Conservation (phyloP, 2,797 vertebrate species). For the Gambusia yucatana region DNA sequence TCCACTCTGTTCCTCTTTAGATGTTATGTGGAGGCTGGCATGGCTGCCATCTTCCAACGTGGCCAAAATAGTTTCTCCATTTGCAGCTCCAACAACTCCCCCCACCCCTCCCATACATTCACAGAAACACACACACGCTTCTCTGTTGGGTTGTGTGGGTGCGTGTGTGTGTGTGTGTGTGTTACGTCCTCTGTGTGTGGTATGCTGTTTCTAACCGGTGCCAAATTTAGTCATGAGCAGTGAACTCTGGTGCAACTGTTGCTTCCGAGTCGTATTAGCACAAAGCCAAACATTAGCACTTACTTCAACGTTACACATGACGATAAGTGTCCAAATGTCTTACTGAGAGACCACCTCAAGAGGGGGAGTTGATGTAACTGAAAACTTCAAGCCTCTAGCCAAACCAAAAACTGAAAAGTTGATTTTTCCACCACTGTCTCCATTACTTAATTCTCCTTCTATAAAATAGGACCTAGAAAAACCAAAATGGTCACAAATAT, state of each 20-base stretch:
- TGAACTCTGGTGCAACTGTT: conserved; percentile 57
- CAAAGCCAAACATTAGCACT: conserved; percentile 35
- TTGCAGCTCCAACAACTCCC: conserved; percentile 71
- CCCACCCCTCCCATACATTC: conserved; percentile 11
- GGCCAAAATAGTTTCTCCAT: conserved; percentile 82
- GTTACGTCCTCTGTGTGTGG: conserved; percentile 46
- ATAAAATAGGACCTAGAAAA: conserved; percentile 30
- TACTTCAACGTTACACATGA: conserved; percentile 24
- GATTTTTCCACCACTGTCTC: conserved; percentile 51
- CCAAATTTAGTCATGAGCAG: conserved; percentile 77
- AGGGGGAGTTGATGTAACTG: conserved; percentile 22
- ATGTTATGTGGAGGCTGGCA: conserved; percentile 57
- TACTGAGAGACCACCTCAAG: not conserved
- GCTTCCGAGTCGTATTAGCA: conserved; percentile 48
- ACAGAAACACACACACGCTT: conserved; percentile 16
- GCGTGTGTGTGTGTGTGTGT: not conserved
- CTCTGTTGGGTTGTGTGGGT: not conserved
- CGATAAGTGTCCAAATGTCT: not conserved
- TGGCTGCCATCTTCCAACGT: conserved; percentile 71
- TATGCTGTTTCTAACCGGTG: conserved; percentile 69
- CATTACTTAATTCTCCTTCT: conserved; percentile 14
- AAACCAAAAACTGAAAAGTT: conserved; percentile 9
- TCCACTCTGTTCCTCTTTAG: conserved; percentile 35
- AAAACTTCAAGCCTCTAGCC: conserved; percentile 34
- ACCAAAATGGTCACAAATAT: conserved; percentile 39